Evolutionary conservation across 2,113 vertebrate species (phyloP).

Genomic region (Catharus fuscescens): DNA sequence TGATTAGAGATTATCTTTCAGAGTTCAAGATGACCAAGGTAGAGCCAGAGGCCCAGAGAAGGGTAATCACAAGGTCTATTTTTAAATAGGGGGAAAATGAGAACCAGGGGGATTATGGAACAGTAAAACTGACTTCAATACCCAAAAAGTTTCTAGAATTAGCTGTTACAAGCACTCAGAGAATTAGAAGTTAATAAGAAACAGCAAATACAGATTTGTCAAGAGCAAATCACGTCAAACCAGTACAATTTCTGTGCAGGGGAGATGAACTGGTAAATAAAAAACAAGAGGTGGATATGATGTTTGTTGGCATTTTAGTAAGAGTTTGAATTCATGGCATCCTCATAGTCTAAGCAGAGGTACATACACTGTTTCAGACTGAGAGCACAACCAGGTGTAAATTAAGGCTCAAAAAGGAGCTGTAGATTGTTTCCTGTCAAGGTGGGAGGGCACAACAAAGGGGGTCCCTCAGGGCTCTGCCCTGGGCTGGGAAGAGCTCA

Average conservation of each 20-base stretch:
- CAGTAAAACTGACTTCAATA: conserved; percentile 60
- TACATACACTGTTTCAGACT: background rate
- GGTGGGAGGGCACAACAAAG: background rate
- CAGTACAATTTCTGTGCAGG: background rate
- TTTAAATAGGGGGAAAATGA: conserved; percentile 57
- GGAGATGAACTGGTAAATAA: background rate
- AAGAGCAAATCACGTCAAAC: conserved; percentile 34
- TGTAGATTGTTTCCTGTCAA: background rate
- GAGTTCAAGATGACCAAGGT: conserved; percentile 57
- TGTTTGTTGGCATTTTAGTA: background rate
- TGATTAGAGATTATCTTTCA: conserved; percentile 51
- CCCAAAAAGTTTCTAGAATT: conserved; percentile 53
- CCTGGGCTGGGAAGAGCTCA: background rate
- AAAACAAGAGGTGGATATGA: background rate
- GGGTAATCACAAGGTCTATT: conserved; percentile 50
- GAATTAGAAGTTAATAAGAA: conserved; percentile 61
- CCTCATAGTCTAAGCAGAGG: background rate
- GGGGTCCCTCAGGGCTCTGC: background rate
- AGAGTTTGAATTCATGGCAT: background rate
- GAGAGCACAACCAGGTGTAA: background rate
- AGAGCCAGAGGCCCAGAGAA: conserved; percentile 49
- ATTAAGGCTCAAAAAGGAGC: background rate
- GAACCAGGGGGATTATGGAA: conserved; percentile 58
- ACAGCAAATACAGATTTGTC: conserved; percentile 55
- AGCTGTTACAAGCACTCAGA: conserved; percentile 61